Conservation (phyloP, 2,797 vertebrate genomes). For the Betta splendens region DNA sequence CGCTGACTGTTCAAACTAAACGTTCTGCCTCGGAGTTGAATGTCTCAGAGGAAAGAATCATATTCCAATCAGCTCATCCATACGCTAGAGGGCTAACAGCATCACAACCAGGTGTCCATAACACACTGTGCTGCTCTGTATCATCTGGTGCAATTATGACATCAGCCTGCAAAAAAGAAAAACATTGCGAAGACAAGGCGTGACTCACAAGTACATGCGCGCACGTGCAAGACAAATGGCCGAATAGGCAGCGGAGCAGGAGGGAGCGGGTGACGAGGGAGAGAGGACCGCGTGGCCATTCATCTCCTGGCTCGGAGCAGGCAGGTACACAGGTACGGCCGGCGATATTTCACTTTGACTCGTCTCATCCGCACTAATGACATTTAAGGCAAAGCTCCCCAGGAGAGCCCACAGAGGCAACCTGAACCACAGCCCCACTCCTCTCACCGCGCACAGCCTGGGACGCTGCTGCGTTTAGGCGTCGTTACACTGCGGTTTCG, state of each 20-base stretch:
- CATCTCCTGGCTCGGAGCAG: constrained; percentile 55
- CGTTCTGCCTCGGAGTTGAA: no score
- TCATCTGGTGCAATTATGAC: constrained; percentile 4
- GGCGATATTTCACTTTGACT: constrained; percentile 81
- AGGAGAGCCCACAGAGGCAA: constrained; percentile 55
- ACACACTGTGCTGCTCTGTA: constrained; percentile 8
- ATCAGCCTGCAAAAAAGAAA: constrained; percentile 13
- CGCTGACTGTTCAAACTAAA: no score
- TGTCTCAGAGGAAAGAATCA: no score
- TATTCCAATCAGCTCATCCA: no score
- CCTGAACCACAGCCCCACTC: constrained; percentile 18
- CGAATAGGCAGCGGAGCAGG: constrained; percentile 58
- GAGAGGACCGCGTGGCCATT: constrained; percentile 43
- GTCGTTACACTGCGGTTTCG: constrained; percentile 14
- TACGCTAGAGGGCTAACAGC: no score
- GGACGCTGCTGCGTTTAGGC: constrained; percentile 43
- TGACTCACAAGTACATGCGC: constrained; percentile 18
- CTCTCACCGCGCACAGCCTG: constrained; percentile 27
- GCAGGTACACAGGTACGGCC: constrained; percentile 66
- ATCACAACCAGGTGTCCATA: no score
- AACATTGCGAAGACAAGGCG: constrained; percentile 45
- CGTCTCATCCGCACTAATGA: constrained; percentile 73
- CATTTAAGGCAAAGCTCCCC: constrained; percentile 70
- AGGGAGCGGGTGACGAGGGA: constrained; percentile 40
- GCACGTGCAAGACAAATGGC: constrained; percentile 39